phyloP scores from a whole-genome alignment of 1,140 invertebrate species.

The Delia radicum region DNA sequence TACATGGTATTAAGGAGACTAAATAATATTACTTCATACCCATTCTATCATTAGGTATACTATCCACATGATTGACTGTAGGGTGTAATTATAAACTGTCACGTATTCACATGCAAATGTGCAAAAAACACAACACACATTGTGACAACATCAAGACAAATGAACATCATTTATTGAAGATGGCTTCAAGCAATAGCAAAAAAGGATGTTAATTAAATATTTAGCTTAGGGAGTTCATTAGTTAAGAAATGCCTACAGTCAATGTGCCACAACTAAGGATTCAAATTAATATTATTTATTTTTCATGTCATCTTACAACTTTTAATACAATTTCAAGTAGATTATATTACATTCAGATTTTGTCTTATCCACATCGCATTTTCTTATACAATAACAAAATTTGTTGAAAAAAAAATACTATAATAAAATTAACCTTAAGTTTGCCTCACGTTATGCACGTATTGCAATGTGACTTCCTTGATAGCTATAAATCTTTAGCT shows the following conservation, averaged over 20 bases:
- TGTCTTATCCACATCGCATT: not conserved
- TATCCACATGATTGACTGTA: not conserved
- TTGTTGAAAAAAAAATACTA: not conserved
- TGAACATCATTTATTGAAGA: not conserved
- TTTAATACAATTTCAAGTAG: not conserved
- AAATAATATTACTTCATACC: too few species aligned
- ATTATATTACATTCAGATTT: too few species aligned
- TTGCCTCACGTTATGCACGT: constrained; percentile 14
- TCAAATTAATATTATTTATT: not conserved
- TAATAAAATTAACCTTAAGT: constrained; percentile 16
- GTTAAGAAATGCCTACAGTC: not conserved
- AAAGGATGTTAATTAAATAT: not conserved
- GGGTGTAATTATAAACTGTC: not conserved
- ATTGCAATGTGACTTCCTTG: constrained; percentile 15
- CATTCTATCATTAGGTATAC: too few species aligned
- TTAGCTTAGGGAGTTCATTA: not conserved
- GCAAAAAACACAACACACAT: not conserved
- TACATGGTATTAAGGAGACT: too few species aligned
- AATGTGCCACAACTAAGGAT: not conserved
- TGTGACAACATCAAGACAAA: not conserved
- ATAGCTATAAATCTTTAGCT: not conserved
- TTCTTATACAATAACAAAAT: not conserved
- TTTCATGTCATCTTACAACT: not conserved
- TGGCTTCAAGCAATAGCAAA: not conserved
- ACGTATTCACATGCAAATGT: not conserved